A percentile compares a stretch with the other conserved stretches of the same genome.
Evolutionary conservation across 2,113 vertebrate species (phyloP).

Genomic region (Rattus rattus): DNA sequence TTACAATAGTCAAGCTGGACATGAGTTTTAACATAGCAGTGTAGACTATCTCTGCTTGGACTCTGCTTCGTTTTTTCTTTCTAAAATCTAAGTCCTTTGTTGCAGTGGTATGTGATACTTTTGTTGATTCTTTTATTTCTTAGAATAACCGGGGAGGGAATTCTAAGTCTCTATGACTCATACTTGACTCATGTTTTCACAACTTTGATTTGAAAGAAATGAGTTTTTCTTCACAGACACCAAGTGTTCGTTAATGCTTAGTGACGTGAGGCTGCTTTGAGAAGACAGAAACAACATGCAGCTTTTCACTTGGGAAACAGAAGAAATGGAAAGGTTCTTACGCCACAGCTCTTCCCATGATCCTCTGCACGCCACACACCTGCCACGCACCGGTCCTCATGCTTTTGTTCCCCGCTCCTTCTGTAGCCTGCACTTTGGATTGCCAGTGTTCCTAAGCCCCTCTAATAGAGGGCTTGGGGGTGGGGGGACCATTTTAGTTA

Average conservation of each 20-base stretch:
- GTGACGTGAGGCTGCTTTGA: not conserved
- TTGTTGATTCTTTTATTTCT: constrained; percentile 32
- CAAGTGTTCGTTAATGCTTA: constrained; percentile 39
- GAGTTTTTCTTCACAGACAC: constrained; percentile 55
- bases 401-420: constrained; percentile 49
- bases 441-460: constrained; percentile 49
- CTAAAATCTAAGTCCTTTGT: not conserved
- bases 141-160: constrained; percentile 22
- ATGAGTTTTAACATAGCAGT: not conserved
- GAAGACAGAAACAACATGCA: not conserved
- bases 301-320: constrained; percentile 57
- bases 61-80: not conserved
- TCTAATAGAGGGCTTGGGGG: constrained; percentile 6
- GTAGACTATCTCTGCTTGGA: not conserved
- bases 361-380: not conserved
- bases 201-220: constrained; percentile 56
- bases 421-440: constrained; percentile 50
- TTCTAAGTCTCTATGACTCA: constrained; percentile 43
- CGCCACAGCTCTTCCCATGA: constrained; percentile 29
- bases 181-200: constrained; percentile 35
- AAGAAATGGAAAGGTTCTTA: constrained; percentile 51
- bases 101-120: constrained; percentile 33
- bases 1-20: constrained; percentile 6
- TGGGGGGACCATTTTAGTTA: constrained; percentile 62
- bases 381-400: not conserved